phyloP scores from a whole-genome alignment of 2,888 invertebrate species.

The Acanthosoma haemorrhoidale region DNA sequence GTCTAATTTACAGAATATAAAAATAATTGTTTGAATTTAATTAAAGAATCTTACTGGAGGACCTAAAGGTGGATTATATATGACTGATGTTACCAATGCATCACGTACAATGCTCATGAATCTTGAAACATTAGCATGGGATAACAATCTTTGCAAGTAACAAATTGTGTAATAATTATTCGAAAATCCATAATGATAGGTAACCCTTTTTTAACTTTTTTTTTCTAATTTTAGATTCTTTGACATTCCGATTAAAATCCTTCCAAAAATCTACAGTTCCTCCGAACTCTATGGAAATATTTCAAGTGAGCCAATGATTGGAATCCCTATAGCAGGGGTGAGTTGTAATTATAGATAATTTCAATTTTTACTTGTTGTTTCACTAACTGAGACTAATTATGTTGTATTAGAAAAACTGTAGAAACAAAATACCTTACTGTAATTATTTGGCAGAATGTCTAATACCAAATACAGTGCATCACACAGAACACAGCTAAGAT shows the following conservation, averaged over 20 bases:
- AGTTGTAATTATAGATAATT: constrained; percentile 44
- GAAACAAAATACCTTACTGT: too few species aligned
- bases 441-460: too few species aligned
- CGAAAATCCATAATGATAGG: background rate
- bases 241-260: constrained; percentile 71
- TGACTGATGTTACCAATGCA: constrained; percentile 96
- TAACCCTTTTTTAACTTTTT: background rate
- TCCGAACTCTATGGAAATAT: constrained; percentile 88
- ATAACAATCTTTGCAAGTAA: constrained; percentile 67
- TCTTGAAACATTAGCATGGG: constrained; percentile 81
- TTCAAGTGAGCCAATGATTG: constrained; percentile 65
- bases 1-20: constrained; percentile 2
- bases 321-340: constrained; percentile 83
- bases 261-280: constrained; percentile 85
- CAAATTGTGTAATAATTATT: constrained; percentile 29
- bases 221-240: constrained; percentile 60
- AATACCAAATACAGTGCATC: too few species aligned
- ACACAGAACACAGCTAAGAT: too few species aligned
- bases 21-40: background rate
- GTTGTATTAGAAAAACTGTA: too few species aligned
- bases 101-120: constrained; percentile 95
- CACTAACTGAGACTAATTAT: too few species aligned
- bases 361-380: background rate
- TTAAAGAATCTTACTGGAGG: constrained; percentile 65
- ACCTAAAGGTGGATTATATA: constrained; percentile 61